Percentiles rank a stretch among this genome's conserved stretches.
Evolutionary conservation across 2,113 vertebrate genomes (phyloP).

Genomic region (Calonectris borealis): DNA sequence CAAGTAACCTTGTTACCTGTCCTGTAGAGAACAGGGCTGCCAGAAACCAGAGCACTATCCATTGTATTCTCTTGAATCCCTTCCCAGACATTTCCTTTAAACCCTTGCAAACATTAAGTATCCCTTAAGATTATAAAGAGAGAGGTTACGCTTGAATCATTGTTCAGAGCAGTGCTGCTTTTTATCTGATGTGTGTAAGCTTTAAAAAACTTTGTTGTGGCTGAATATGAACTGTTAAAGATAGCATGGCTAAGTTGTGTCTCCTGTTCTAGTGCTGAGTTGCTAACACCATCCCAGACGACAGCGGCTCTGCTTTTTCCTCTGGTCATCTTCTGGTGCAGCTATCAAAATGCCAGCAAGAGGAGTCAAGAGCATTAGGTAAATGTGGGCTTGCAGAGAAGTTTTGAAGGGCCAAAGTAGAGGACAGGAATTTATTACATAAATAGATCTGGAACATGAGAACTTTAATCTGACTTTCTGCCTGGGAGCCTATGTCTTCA

Average conservation of each 20-base stretch:
- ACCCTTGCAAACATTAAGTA: neutral
- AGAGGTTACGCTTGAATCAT: neutral
- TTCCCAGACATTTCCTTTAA: neutral
- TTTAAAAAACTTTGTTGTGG: neutral
- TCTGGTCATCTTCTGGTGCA: neutral
- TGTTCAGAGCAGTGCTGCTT: neutral
- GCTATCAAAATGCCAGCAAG: neutral
- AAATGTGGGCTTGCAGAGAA: neutral
- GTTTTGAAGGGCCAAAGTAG: neutral
- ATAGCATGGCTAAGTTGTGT: neutral
- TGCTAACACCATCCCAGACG: neutral
- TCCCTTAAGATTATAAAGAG: neutral
- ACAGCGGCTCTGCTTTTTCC: neutral
- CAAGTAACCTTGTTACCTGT: neutral
- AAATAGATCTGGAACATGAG: neutral
- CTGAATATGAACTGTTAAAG: neutral
- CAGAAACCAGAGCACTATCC: neutral
- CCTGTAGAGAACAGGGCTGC: neutral
- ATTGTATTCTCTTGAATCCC: neutral
- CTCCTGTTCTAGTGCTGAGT: neutral
- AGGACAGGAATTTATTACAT: neutral
- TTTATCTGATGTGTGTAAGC: neutral
- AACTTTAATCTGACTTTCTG: neutral
- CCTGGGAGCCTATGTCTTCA: neutral
- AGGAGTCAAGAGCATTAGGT: neutral